These are phyloP conservation scores for Thymelicus acteon DNA, from an alignment of 2,888 invertebrate species.

Conservation along the genomic window DNA sequence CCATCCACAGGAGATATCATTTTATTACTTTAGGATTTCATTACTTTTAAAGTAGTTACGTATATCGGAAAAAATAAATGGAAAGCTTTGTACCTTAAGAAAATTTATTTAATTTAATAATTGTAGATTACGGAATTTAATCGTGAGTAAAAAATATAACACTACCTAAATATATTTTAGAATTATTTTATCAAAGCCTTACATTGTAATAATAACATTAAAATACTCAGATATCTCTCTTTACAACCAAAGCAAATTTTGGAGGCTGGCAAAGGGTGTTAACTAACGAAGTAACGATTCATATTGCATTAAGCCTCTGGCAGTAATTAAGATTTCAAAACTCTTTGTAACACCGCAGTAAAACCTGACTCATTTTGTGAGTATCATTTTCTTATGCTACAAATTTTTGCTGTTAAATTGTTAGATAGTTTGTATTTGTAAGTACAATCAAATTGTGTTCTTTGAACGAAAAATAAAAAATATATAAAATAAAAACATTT, in stretches of 20 bases:
- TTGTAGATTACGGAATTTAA: not conserved
- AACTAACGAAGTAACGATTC: constrained; percentile 58
- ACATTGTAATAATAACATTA: constrained; percentile 1
- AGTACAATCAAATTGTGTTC: not conserved
- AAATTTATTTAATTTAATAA: no score
- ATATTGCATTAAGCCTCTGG: constrained; percentile 70
- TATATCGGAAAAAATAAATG: no score
- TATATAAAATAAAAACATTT: no score
- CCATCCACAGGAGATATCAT: not conserved
- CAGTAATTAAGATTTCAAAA: constrained; percentile 79
- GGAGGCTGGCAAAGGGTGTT: constrained; percentile 32
- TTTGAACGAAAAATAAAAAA: no score
- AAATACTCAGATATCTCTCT: constrained; percentile 12
- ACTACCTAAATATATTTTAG: not conserved
- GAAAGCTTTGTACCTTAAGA: no score
- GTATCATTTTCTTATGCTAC: constrained; percentile 20
- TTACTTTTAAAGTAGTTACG: no score
- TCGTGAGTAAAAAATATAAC: not conserved
- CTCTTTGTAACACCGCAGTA: constrained; percentile 58
- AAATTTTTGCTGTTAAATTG: constrained; percentile 11
- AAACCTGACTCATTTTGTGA: constrained; percentile 33
- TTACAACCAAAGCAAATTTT: constrained; percentile 39
- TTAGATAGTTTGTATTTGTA: not conserved
- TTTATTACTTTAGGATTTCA: no score
- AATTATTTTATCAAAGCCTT: not conserved